Evolutionary conservation across 2,888 invertebrate species (phyloP), one percentile per base, ranked within the genome.

Genomic region (Spicauda simplicius): DNA sequence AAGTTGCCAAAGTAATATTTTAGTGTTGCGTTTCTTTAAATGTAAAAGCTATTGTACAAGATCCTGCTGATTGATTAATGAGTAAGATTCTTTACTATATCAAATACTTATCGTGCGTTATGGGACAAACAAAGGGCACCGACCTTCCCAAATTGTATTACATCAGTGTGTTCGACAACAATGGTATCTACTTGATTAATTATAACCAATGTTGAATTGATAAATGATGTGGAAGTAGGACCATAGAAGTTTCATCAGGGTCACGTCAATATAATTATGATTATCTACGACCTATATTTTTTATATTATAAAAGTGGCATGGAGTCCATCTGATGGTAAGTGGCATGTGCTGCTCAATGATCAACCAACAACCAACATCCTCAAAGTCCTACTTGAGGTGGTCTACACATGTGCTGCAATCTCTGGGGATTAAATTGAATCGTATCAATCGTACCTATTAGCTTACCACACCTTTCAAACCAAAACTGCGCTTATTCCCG

Each of bases 181-280:
- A 65, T 58, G 50, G 18, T 45, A 45, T 58, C 41, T 19, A 7
- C 41, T 58, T 64, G 64, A 64, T 64, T 57, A 57, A 64, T 65
- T 41, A 53, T 54, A 14, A 25, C 25, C 50, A 57, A 52, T 25
- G 41, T 58, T 19, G 33, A 56, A 60, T 60, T 30, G 33, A 48
- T 50, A n/a, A 45, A 16, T 37, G 10, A 30, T 41, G 14, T 16
- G 33, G 19, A 45, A n/a, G n/a, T 14, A n/a, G 16, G 1, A 33
- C 1, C 30, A n/a, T 56, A 45, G 16, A 33, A 18, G 16, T 50
- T 64, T 25, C 14, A 56, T 50, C 55, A 30, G 30, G n/a, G 16
- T 60, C 50, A 60, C 33, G 25, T 25, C 4, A 12, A 54, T 14
- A 30, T 14, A 41, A 41, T 41, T 25, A 25, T 25, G 25, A 5